Evolutionary conservation across 1,140 invertebrate genomes (phyloP), one percentile per base, ranked within the genome.

Genomic region (Cotesia typhae): DNA sequence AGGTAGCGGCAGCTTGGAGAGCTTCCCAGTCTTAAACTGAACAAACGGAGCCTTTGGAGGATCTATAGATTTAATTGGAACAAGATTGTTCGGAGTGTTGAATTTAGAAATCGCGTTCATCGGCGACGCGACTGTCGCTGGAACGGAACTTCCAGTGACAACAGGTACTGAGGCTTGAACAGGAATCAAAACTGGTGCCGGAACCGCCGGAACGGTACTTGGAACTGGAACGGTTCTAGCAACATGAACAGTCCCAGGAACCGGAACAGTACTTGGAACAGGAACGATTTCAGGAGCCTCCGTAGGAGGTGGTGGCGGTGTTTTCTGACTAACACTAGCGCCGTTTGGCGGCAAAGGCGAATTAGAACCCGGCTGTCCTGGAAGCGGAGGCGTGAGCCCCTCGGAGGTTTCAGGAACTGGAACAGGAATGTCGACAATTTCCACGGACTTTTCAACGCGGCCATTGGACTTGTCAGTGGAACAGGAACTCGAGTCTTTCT

Each of bases 1-100:
- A 41, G 94, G 94, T 88, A 96, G 89, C 4, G 94, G 94, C 74
- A 96, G 82, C 71, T 91, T 92, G 3, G 92, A 92, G 20, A 94
- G 84, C 76, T 89, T 91, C 76, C 90, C 91, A n/a, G 89, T 90
- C 76, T 90, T 91, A 17, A 87, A 87, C 5, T 81, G 78, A 14
- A 85, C 77, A 4, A 84, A 81, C 4, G 83, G 84, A 9, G 82
- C 81, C 28, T 84, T 85, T 0, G 85, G 82, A 10, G 82, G 78
- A 75, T 86, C 84, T 12, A 83, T 76, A 0, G 84, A 83, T 67
- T 86, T 86, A 1, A 86, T 74, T 41, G 79, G 78, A 37, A 87
- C 82, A 67, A 86, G 71, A 74, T 87, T 86, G 36, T 87, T 87
- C 0, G 84, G 81, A 17, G 81, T 78, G 68, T 84, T 87, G 28